Percentiles rank a stretch among this genome's conserved stretches.
These are phyloP conservation scores for Stenolophus ochropezus DNA, from an alignment of 2,888 invertebrate species.

Conservation along the genomic window DNA sequence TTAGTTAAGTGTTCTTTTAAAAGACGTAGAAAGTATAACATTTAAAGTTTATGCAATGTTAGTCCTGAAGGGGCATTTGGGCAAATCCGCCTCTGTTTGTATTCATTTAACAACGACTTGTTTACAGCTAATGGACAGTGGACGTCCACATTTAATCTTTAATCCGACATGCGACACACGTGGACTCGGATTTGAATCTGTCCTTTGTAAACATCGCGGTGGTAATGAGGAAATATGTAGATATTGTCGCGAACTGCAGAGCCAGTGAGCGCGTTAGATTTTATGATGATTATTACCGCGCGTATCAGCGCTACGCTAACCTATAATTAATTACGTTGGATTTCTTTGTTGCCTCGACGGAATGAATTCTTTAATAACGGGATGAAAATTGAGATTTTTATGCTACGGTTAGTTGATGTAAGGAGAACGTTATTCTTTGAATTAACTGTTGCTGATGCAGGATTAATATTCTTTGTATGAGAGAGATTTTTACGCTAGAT, in stretches of 20 bases:
- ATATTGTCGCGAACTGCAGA: slow-evolving; percentile 47
- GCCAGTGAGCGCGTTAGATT: slow-evolving; percentile 11
- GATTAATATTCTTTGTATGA: neutral
- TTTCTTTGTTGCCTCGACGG: neutral
- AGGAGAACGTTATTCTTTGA: slow-evolving; percentile 23
- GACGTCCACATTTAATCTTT: slow-evolving; percentile 20
- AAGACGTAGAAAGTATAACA: too few species aligned
- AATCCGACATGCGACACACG: slow-evolving; percentile 34
- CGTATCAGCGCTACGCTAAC: slow-evolving; percentile 5
- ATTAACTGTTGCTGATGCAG: slow-evolving; percentile 7
- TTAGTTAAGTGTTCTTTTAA: too few species aligned
- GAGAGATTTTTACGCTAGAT: neutral
- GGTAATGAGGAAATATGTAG: slow-evolving; percentile 57
- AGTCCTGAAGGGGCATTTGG: too few species aligned
- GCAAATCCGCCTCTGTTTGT: slow-evolving; percentile 25
- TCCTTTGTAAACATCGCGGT: neutral
- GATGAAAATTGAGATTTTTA: slow-evolving; percentile 25
- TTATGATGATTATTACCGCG: slow-evolving; percentile 12
- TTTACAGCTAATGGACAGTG: slow-evolving; percentile 46
- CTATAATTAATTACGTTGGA: slow-evolving; percentile 21
- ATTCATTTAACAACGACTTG: slow-evolving; percentile 52
- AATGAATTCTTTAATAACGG: slow-evolving; percentile 37
- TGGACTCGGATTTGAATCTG: slow-evolving; percentile 11
- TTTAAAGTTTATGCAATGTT: too few species aligned
- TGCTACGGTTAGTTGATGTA: slow-evolving; percentile 6